Evolutionary conservation across 2,888 invertebrate genomes (phyloP).

Genomic region (Pheosia gnoma): DNA sequence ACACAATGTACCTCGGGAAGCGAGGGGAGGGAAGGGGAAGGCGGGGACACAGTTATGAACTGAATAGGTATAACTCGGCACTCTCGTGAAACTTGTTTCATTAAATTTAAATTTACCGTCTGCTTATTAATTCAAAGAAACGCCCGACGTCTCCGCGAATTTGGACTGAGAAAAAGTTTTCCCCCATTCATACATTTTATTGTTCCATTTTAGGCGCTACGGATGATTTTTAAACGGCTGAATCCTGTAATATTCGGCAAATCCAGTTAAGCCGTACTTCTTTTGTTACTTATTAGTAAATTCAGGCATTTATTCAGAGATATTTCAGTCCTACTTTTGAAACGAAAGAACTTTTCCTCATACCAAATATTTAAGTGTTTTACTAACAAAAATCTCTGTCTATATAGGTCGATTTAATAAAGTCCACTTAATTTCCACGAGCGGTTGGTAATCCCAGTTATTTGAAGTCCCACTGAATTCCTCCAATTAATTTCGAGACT

Average conservation of each 20-base stretch:
- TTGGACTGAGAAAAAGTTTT: conserved; percentile 44
- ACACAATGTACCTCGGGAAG: conserved; percentile 51
- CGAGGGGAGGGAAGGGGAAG: conserved; percentile 45
- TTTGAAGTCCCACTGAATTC: conserved; percentile 36
- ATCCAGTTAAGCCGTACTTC: conserved; percentile 15
- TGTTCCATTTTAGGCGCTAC: conserved; percentile 47
- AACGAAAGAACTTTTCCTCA: neutral
- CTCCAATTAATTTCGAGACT: conserved; percentile 41
- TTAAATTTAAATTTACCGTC: conserved; percentile 77
- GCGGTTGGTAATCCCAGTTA: conserved; percentile 15
- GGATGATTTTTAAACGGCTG: conserved; percentile 38
- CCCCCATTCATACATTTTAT: conserved; percentile 54
- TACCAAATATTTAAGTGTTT: neutral
- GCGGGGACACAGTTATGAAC: conserved; percentile 53
- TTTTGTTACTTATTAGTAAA: conserved; percentile 17
- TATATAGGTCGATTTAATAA: neutral
- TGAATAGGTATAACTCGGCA: conserved; percentile 57
- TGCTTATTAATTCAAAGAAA: conserved; percentile 75
- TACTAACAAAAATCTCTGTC: neutral
- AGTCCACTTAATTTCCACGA: neutral
- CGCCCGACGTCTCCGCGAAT: conserved; percentile 55
- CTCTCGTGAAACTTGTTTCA: conserved; percentile 73
- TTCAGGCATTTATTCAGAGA: conserved; percentile 2
- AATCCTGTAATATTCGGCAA: conserved; percentile 27
- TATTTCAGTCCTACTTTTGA: conserved; percentile 1